Evolutionary conservation across 2,888 invertebrate genomes (phyloP).

Genomic region (Ormyrus thymus): DNA sequence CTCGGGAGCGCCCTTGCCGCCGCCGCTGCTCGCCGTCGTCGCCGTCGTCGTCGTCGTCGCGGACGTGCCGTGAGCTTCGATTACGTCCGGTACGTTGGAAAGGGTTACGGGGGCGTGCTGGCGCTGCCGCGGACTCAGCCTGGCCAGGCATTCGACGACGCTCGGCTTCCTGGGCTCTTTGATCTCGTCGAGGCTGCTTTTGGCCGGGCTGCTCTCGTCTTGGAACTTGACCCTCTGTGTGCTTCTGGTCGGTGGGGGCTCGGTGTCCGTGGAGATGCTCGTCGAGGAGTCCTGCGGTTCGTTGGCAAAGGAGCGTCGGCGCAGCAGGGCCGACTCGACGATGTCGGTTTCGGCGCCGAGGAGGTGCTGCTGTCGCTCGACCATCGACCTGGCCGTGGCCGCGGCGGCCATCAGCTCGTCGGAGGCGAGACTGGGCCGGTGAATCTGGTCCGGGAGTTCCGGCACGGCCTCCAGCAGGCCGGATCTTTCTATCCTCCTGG

Average conservation of each 20-base stretch:
- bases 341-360: slow-evolving; percentile 61
- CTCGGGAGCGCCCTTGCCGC: slow-evolving; percentile 59
- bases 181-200: not conserved
- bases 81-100: slow-evolving; percentile 66
- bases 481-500: slow-evolving; percentile 66
- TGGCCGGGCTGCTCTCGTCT: slow-evolving; percentile 25
- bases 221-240: slow-evolving; percentile 51
- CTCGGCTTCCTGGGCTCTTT: slow-evolving; percentile 45
- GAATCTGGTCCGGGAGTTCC: slow-evolving; percentile 66
- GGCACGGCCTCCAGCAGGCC: slow-evolving; percentile 70
- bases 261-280: slow-evolving; percentile 1
- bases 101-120: slow-evolving; percentile 57
- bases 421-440: slow-evolving; percentile 39
- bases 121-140: slow-evolving; percentile 60
- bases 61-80: slow-evolving; percentile 65
- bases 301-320: slow-evolving; percentile 48
- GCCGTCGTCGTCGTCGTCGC: slow-evolving; percentile 3
- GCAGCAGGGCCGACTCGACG: slow-evolving; percentile 34
- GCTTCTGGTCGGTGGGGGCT: slow-evolving; percentile 9
- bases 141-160: slow-evolving; percentile 60
- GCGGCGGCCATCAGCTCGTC: slow-evolving; percentile 54
- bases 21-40: slow-evolving; percentile 1
- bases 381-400: slow-evolving; percentile 54
- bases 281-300: slow-evolving; percentile 10
- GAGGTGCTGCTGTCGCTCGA: slow-evolving; percentile 60